Percentiles rank a stretch among this genome's conserved stretches.
These are phyloP conservation scores for Microcebus ravelobensis DNA, from an alignment of 2,113 vertebrate species.

Conservation along the genomic window DNA sequence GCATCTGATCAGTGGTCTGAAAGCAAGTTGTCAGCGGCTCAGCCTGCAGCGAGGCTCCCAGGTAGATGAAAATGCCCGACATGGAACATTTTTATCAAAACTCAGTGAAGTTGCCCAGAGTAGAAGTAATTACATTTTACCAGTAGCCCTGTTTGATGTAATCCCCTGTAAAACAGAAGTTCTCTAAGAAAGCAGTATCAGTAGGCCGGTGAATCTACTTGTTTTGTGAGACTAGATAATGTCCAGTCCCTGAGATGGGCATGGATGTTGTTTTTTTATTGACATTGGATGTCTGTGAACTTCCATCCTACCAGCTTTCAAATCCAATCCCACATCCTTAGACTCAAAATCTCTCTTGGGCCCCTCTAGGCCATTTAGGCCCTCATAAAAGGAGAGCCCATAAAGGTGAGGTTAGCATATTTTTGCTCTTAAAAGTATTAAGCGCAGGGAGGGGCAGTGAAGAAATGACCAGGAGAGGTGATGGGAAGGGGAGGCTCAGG, in stretches of 20 bases:
- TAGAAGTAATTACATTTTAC: conserved; percentile 14
- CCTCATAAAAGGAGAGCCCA: not conserved
- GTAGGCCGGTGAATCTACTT: not conserved
- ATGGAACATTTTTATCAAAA: not conserved
- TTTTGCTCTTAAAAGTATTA: not conserved
- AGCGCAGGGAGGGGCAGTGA: not conserved
- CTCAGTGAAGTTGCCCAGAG: not conserved
- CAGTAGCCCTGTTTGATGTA: not conserved
- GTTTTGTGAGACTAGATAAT: not conserved
- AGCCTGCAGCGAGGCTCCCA: not conserved
- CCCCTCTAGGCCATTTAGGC: not conserved
- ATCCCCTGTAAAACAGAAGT: not conserved
- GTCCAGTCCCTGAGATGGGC: too few species aligned
- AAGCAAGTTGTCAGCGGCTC: not conserved
- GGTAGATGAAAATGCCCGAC: not conserved
- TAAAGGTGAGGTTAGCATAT: too few species aligned
- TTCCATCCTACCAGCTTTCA: not conserved
- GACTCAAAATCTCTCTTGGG: not conserved
- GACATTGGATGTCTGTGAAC: not conserved
- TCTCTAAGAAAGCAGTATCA: not conserved
- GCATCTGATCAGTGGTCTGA: not conserved
- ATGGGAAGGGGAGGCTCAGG: not conserved
- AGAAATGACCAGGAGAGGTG: too few species aligned
- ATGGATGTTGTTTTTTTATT: not conserved
- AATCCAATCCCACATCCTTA: not conserved